Base-by-base conservation (phyloP, 2,888 invertebrate species). In the Microdon myrmicae region DNA sequence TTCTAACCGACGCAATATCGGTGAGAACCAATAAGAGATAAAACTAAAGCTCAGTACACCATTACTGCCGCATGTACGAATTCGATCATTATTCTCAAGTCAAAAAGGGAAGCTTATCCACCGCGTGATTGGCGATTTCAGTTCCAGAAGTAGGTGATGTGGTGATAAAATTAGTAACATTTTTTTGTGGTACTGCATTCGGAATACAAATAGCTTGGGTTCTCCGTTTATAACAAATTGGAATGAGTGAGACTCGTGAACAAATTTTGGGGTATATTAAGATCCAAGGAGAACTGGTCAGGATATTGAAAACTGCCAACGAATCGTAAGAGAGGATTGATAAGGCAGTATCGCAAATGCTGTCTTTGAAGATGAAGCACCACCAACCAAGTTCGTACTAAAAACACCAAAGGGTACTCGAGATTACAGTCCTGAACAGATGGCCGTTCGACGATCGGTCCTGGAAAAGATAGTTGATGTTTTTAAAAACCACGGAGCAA, bases 401-500 rank as follows among this genome's bases (percentile, higher is more conserved):
- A 96, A 96, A 81, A 94, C 94, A 0, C 88, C 95, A 0, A 96
- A 95, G 79, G 93, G 97, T 3, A 98, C 98, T 0, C 84, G 96
- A 51, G 99, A 99, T 78, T 98, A 93, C 81, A 89, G 86, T 55
- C 95, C 98, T 0, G 88, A 91, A 71, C 96, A 97, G 81, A 99
- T 97, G 96, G 89, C 93, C 1, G 83, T 99, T 55, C 85, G 98
- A 19, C 88, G 93, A 72, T 83, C 85, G 58, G 93, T 95, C 1
- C 82, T 99, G 68, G 86, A 90, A 59, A 94, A 91, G 79, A 93
- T 99, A 67, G 84, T 92, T 13, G 79, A 85, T 3, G 90, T 95
- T 48, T 99, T 99, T 77, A 95, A 97, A 77, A 90, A 89, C 68
- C 98, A 99, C 74, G 99, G 99, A 25, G 99, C 96, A 10, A 96